Percentiles rank a stretch among this genome's conserved stretches.
Conservation (phyloP, 1,140 invertebrate genomes). For the Drosophila littoralis region DNA sequence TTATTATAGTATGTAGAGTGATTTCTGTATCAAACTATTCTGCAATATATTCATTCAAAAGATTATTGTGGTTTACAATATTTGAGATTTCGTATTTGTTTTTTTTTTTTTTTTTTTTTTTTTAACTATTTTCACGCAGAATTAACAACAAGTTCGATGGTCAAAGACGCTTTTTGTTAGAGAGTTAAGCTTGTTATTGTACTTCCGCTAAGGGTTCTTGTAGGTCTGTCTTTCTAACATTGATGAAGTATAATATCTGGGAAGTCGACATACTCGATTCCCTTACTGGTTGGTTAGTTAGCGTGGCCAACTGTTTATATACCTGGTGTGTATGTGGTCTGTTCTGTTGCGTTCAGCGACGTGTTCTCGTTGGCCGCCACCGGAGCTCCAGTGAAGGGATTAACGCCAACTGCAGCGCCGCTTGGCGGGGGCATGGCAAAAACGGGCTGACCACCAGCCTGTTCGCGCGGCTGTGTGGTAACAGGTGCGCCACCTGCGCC, state of each 20-base stretch:
- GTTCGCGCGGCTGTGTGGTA: constrained; percentile 84
- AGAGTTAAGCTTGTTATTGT: constrained; percentile 47
- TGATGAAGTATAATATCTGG: constrained; percentile 7
- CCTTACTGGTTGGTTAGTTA: constrained; percentile 10
- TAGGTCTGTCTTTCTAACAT: constrained; percentile 10
- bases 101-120: constrained; percentile 6
- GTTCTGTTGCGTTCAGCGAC: constrained; percentile 85
- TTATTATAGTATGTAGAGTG: constrained; percentile 30
- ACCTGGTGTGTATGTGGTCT: constrained; percentile 86
- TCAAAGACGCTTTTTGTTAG: constrained; percentile 73
- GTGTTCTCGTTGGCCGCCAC: constrained; percentile 84
- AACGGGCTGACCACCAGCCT: constrained; percentile 81
- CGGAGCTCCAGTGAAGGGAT: constrained; percentile 82
- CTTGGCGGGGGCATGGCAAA: constrained; percentile 85
- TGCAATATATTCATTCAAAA: constrained; percentile 21
- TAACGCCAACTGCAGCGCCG: constrained; percentile 72
- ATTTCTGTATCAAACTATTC: constrained; percentile 49
- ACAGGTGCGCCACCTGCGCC: constrained; percentile 78
- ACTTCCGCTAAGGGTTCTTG: constrained; percentile 36
- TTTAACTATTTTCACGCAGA: constrained; percentile 44
- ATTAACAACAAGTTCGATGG: constrained; percentile 75
- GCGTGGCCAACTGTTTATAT: constrained; percentile 67
- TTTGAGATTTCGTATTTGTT: constrained; percentile 27
- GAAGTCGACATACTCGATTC: constrained; percentile 11
- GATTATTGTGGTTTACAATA: constrained; percentile 58